Evolutionary conservation across 2,888 invertebrate genomes (phyloP).

Genomic region (Malachius bipustulatus): DNA sequence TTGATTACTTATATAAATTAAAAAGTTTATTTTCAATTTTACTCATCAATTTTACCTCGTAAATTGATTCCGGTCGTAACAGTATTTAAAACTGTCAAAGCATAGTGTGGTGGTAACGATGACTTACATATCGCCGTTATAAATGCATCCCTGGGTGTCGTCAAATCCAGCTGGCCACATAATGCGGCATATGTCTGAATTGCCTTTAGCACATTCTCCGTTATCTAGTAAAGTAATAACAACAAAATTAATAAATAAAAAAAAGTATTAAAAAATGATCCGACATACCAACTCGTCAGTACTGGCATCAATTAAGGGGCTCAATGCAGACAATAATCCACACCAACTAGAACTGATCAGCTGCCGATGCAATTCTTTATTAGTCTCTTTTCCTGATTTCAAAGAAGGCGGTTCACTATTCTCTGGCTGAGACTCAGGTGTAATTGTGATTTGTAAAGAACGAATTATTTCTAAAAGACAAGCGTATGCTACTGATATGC

Average conservation of each 20-base stretch:
- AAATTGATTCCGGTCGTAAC: constrained; percentile 42
- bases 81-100: constrained; percentile 70
- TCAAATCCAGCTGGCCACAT: constrained; percentile 71
- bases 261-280: no score
- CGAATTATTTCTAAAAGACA: constrained; percentile 86
- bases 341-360: constrained; percentile 92
- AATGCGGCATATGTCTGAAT: constrained; percentile 83
- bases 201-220: constrained; percentile 83
- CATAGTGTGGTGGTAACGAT: constrained; percentile 93
- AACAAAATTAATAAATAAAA: no score
- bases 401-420: constrained; percentile 38
- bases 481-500: constrained; percentile 90
- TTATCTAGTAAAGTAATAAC: no score
- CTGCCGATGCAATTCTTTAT: constrained; percentile 50
- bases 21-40: constrained; percentile 3
- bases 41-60: constrained; percentile 19
- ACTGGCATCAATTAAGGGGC: constrained; percentile 86
- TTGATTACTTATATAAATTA: background rate
- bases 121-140: constrained; percentile 90
- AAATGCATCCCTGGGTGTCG: constrained; percentile 82
- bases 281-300: constrained; percentile 94
- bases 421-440: constrained; percentile 20
- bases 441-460: constrained; percentile 65
- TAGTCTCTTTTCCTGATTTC: constrained; percentile 35
- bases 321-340: constrained; percentile 81